Conservation (phyloP, 53 echinoderm and acorn worm genomes). For the Paracentrotus lividus region DNA sequence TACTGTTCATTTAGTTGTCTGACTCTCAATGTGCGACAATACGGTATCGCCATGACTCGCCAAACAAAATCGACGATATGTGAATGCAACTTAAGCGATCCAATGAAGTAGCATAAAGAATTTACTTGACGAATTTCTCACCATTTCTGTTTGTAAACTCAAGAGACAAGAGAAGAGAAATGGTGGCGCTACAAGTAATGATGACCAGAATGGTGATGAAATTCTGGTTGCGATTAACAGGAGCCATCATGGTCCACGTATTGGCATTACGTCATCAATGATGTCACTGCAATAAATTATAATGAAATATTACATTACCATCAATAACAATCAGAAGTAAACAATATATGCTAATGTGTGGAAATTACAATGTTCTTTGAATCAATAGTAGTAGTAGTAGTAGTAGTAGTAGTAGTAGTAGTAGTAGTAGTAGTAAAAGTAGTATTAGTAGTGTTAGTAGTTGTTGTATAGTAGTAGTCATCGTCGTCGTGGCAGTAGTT, state of each 20-base stretch:
- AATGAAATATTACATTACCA: too few relatives aligned
- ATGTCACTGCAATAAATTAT: background rate
- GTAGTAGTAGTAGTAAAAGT: too few relatives aligned
- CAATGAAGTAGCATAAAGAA: background rate
- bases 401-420: too few relatives aligned
- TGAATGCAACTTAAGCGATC: background rate
- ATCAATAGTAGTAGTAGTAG: background rate
- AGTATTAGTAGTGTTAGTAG: too few relatives aligned
- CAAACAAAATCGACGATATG: too few relatives aligned
- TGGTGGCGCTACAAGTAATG: conserved; percentile 37
- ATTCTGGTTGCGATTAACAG: background rate
- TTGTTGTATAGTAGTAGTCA: too few relatives aligned
- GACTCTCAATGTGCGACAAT: too few relatives aligned
- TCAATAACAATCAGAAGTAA: too few relatives aligned
- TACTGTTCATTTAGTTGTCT: too few relatives aligned
- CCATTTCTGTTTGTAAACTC: conserved; percentile 27
- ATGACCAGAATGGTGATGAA: conserved; percentile 21
- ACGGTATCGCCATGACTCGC: too few relatives aligned
- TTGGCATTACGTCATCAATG: conserved; percentile 4
- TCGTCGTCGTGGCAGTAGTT: too few relatives aligned
- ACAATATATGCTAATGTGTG: background rate
- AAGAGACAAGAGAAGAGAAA: conserved; percentile 15
- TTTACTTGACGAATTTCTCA: background rate
- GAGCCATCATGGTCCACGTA: conserved; percentile 23
- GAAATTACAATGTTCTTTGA: background rate